Evolutionary conservation across 53 echinoderm and acorn worm genomes (phyloP).

Genomic region (Arbacia lixula): DNA sequence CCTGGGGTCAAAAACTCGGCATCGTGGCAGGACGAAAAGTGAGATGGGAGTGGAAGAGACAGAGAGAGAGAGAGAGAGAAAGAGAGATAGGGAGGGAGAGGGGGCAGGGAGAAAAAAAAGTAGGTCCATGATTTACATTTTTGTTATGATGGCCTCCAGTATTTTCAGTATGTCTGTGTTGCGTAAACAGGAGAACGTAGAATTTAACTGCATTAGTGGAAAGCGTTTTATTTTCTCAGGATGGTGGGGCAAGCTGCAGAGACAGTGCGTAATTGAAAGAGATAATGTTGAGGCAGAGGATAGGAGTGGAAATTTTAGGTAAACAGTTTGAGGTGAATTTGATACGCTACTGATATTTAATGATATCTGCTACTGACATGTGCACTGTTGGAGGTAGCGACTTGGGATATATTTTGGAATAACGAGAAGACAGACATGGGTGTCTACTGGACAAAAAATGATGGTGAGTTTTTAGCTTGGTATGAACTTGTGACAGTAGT

Average conservation of each 20-base stretch:
- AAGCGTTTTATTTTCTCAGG: no score
- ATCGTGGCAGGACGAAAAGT: no score
- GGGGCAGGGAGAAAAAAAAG: no score
- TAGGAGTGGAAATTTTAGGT: no score
- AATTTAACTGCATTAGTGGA: constrained; percentile 35
- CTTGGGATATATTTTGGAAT: not conserved
- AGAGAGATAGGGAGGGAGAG: not conserved
- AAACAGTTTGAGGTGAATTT: no score
- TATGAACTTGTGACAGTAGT: not conserved
- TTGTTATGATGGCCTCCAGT: constrained; percentile 20
- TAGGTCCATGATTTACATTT: constrained; percentile 34
- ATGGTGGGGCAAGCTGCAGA: no score
- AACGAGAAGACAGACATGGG: not conserved
- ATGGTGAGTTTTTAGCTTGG: not conserved
- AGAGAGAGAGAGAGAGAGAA: constrained; percentile 6
- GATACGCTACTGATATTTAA: no score
- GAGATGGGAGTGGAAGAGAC: not conserved
- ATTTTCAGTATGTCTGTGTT: not conserved
- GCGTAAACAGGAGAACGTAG: not conserved
- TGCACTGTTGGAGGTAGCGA: not conserved
- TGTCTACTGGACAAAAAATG: constrained; percentile 34
- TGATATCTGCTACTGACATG: not conserved
- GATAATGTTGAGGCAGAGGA: no score
- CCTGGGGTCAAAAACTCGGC: constrained; percentile 22
- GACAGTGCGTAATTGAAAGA: not conserved